These are phyloP conservation scores for Gymnorhina tibicen DNA, from an alignment of 2,113 vertebrate genomes.

Conservation along the genomic window DNA sequence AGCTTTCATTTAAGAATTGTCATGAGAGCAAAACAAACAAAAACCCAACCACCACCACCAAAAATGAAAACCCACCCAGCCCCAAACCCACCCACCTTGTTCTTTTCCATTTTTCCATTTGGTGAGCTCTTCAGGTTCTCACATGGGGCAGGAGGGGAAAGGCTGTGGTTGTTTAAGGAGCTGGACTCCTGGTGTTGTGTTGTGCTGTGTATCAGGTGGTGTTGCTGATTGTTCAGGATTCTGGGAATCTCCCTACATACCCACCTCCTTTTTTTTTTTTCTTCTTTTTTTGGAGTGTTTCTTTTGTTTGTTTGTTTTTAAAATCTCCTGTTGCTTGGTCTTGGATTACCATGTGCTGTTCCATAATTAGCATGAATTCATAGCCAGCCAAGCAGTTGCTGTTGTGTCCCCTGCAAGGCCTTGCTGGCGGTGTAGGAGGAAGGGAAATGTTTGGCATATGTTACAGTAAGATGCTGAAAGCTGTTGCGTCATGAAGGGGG, in stretches of 20 bases:
- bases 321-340: not conserved
- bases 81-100: not conserved
- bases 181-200: not conserved
- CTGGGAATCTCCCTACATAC: not conserved
- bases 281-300: too few relatives aligned
- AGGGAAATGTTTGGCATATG: not conserved
- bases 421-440: not conserved
- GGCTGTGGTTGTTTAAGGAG: not conserved
- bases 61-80: not conserved
- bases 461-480: not conserved
- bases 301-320: too few relatives aligned
- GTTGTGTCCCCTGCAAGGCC: not conserved
- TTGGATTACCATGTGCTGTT: not conserved
- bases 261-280: not conserved
- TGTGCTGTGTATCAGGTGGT: not conserved
- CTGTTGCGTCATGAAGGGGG: not conserved
- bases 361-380: not conserved
- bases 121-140: not conserved
- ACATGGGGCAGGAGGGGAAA: not conserved
- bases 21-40: not conserved
- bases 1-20: not conserved
- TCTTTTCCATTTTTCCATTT: not conserved
- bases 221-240: not conserved
- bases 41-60: not conserved
- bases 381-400: not conserved